Base-by-base conservation (phyloP, 37 sponge, comb jelly and placozoan species). In the Halisarca cf. caerulea region DNA sequence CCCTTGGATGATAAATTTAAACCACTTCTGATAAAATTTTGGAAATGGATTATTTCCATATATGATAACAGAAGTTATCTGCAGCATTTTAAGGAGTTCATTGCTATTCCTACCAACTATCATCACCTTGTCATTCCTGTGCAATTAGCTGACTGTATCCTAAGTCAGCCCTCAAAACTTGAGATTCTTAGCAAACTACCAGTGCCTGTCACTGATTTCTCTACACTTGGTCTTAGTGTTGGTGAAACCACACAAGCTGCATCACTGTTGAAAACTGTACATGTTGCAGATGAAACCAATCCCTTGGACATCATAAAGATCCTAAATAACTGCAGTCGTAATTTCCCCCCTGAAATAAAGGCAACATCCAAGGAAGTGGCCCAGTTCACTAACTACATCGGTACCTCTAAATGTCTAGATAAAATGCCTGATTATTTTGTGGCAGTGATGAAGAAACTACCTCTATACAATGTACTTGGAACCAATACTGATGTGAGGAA, bases 391-490 rank as follows among this genome's bases (percentile, higher is more conserved):
- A 34, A 17, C 69, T 68, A 34, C 69, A 68, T 68, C 69, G 28
- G 69, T 33, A 28, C 30, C 17, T 18, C 32, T 34, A 17, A n/a
- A 30, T 17, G n/a, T 28, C 69, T 68, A 3, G 17, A 3, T 27
- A 68, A 34, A 34, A 30, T 2, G 15, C 35, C n/a, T 18, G 28
- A 27, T 68, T 2, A 8, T 8, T 17, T 34, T 41, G 24, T 40
- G 36, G 45, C 36, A 2, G 6, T 15, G 42, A 2, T 74, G 77
- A 74, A 74, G 44, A 23, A 25, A 15, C 77, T 74, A 39, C 77
- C 77, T n/a, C 32, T 74, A 2, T 74, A 39, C 77, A 74, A 44
- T 23, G 2, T 74, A n/a, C 43, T 74, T 20, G 77, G 77, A 74
- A 24, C 24, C 45, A 40, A n/a, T n/a, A 23, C 3, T 5, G 11